Evolutionary conservation across 2,888 invertebrate species (phyloP).

Genomic region (Chymomyza fuscimana): DNA sequence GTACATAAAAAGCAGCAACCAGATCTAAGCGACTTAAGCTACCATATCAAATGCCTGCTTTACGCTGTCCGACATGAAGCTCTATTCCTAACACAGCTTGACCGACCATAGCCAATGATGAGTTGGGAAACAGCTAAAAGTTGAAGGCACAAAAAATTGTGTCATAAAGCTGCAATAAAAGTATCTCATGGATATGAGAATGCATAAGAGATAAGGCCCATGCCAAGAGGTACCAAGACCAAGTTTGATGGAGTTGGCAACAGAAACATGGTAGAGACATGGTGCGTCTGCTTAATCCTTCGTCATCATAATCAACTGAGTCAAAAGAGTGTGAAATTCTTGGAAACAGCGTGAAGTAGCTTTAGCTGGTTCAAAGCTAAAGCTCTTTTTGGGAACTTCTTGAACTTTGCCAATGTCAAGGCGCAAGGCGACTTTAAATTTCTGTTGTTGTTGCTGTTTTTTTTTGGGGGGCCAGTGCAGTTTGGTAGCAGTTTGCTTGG

Average conservation of each 20-base stretch:
- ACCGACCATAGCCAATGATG: neutral
- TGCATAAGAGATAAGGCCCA: neutral
- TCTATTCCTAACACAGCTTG: slow-evolving; percentile 12
- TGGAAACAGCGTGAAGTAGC: slow-evolving; percentile 59
- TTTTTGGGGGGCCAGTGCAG: slow-evolving; percentile 55
- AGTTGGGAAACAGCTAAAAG: neutral
- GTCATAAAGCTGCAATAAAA: slow-evolving; percentile 55
- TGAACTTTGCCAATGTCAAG: slow-evolving; percentile 67
- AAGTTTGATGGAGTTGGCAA: neutral
- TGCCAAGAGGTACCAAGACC: neutral
- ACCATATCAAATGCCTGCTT: slow-evolving; percentile 26
- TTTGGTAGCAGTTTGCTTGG: slow-evolving; percentile 28
- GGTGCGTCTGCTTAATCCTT: slow-evolving; percentile 60
- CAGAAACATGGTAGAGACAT: too few relatives aligned
- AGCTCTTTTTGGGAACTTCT: slow-evolving; percentile 49
- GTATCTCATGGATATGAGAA: slow-evolving; percentile 40
- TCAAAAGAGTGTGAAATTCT: slow-evolving; percentile 69
- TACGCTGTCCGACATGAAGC: slow-evolving; percentile 10
- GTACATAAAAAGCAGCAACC: neutral
- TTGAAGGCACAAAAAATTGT: slow-evolving; percentile 33
- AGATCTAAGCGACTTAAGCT: slow-evolving; percentile 23
- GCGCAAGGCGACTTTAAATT: slow-evolving; percentile 13
- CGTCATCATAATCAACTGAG: slow-evolving; percentile 60
- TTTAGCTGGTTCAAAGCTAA: neutral
- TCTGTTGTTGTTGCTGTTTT: neutral